Evolutionary conservation across 1,140 invertebrate genomes (phyloP).

Genomic region (Drosophila ananassae): DNA sequence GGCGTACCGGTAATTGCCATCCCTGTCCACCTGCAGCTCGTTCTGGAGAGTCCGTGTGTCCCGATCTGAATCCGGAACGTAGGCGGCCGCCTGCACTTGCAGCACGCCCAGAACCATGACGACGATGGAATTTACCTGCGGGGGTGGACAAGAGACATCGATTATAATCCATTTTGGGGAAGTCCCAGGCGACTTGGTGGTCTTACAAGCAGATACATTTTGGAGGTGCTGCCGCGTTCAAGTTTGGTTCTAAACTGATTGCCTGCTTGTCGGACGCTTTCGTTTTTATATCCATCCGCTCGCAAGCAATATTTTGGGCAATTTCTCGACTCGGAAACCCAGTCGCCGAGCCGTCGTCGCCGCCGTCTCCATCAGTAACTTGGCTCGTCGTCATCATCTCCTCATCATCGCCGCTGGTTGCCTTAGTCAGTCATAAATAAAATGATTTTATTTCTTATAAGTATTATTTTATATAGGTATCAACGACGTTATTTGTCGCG

Average conservation of each 20-base stretch:
- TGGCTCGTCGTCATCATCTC: conserved; percentile 47
- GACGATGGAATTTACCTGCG: conserved; percentile 44
- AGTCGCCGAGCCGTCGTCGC: conserved; percentile 37
- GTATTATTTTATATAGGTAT: conserved; percentile 70
- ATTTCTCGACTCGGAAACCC: conserved; percentile 59
- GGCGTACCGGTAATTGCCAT: conserved; percentile 85
- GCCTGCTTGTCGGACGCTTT: conserved; percentile 61
- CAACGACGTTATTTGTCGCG: conserved; percentile 60
- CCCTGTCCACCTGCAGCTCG: conserved; percentile 71
- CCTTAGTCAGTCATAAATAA: conserved; percentile 77
- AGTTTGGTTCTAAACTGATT: conserved; percentile 77
- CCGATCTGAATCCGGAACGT: conserved; percentile 66
- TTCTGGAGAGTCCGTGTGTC: conserved; percentile 65
- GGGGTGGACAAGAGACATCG: conserved; percentile 9
- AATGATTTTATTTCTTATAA: conserved; percentile 78
- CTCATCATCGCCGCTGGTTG: conserved; percentile 41
- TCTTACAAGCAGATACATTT: conserved; percentile 58
- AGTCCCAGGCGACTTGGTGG: neutral
- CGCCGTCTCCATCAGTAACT: conserved; percentile 6
- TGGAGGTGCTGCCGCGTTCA: conserved; percentile 26
- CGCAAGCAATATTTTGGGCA: conserved; percentile 36
- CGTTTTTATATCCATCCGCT: conserved; percentile 78
- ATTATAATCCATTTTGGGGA: conserved; percentile 32
- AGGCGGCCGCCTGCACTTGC: conserved; percentile 46
- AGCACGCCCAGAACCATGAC: conserved; percentile 14